These are phyloP conservation scores for Piaya cayana DNA, from an alignment of 2,113 vertebrate genomes.

Conservation along the genomic window DNA sequence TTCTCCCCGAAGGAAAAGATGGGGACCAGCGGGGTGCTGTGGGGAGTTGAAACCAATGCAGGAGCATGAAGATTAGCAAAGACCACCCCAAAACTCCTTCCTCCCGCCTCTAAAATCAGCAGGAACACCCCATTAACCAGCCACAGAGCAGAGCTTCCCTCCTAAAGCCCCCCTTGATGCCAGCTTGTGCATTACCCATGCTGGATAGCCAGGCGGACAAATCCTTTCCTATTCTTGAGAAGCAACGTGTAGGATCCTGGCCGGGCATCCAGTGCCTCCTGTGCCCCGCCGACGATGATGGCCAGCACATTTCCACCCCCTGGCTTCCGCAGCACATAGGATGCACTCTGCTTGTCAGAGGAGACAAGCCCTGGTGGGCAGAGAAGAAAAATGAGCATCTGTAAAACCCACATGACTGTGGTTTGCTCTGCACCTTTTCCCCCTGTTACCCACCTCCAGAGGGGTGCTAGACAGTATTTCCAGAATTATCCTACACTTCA, in stretches of 20 bases:
- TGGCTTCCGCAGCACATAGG: slow-evolving; percentile 70
- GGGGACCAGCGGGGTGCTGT: slow-evolving; percentile 84
- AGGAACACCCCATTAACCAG: background rate
- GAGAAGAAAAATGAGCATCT: background rate
- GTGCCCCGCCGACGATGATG: slow-evolving; percentile 86
- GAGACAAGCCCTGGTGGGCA: slow-evolving; percentile 83
- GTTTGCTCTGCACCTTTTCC: background rate
- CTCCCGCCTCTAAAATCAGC: background rate
- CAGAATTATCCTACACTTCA: background rate
- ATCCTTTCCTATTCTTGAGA: slow-evolving; percentile 89
- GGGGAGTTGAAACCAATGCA: background rate
- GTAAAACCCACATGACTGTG: fast-evolving
- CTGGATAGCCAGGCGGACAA: slow-evolving; percentile 87
- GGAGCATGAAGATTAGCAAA: background rate
- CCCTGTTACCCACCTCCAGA: background rate
- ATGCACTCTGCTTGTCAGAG: slow-evolving; percentile 84
- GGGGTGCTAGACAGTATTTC: background rate
- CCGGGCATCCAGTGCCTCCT: slow-evolving; percentile 87
- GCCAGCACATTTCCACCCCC: slow-evolving; percentile 80
- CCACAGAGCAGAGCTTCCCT: fast-evolving
- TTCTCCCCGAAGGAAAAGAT: slow-evolving; percentile 96
- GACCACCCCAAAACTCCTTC: background rate
- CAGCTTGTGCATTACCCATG: slow-evolving; percentile 78
- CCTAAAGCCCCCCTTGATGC: background rate
- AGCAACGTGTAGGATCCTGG: slow-evolving; percentile 85